A percentile compares a stretch with the other conserved stretches of the same genome.
Conservation (phyloP, 2,797 vertebrate species). For the Cryptoprocta ferox region DNA sequence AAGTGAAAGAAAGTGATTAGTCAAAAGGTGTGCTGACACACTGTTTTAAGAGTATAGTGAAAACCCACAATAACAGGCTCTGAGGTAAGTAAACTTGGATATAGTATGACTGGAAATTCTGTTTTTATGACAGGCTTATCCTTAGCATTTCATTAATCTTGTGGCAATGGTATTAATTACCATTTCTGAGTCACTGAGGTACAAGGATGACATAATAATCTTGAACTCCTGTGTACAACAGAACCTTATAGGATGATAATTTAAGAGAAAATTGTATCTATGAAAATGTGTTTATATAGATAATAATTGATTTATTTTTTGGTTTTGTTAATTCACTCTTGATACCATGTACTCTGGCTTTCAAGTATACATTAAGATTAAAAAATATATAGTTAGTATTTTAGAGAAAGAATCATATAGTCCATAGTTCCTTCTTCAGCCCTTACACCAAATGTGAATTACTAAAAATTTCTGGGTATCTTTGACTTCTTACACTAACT, state of each 20-base stretch:
- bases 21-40: not conserved
- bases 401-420: not conserved
- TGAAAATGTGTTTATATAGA: not conserved
- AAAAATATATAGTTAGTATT: not conserved
- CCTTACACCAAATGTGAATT: not conserved
- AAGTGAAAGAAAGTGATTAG: not conserved
- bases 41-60: not conserved
- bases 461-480: not conserved
- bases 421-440: not conserved
- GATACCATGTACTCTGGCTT: not conserved
- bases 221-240: not conserved
- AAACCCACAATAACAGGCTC: not conserved
- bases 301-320: not conserved
- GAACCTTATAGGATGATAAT: not conserved
- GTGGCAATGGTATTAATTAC: not conserved
- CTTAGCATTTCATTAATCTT: slow-evolving; percentile 13
- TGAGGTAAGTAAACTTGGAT: not conserved
- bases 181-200: not conserved
- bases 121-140: slow-evolving; percentile 18
- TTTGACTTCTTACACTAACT: not conserved
- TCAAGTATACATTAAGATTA: not conserved
- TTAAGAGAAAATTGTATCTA: not conserved
- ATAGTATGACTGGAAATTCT: not conserved
- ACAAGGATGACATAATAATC: not conserved
- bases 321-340: slow-evolving; percentile 17